Base-by-base conservation (phyloP, 2,888 invertebrate genomes). In the Drosophila colorata region DNA sequence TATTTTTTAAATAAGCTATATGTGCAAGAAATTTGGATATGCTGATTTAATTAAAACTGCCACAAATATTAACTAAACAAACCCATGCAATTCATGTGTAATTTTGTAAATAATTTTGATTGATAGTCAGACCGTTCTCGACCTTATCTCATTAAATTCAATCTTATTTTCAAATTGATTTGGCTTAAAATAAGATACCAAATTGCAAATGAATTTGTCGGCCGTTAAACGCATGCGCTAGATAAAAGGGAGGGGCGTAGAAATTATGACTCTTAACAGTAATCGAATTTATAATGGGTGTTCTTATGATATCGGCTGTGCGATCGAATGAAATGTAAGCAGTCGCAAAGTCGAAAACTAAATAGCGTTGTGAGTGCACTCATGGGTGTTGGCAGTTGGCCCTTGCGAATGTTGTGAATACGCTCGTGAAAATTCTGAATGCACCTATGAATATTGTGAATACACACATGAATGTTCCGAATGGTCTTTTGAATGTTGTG, bases 391-490 rank as follows among this genome's bases (percentile, higher is more conserved):
- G 3, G 0, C 20, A 20, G 3, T 20, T n/a, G n/a, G 20, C 20
- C 2, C 20, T 20, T 20, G 20, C 20, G 20, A 20, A 20, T 40
- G 31, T 38, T 40, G 51, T 63, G 64, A 64, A 48, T 53, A 52
- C 40, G 43, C 41, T 18, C 43, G 46, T 67, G 51, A 67, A 31
- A 47, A 46, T 20, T 47, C 4, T 41, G 47, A 43, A 20, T 44
- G 44, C 35, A 31, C 33, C 13, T 5, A 53, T 43, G 31, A 44
- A 46, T 40, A 38, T n/a, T 46, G 52, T 56, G 48, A 61, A 57
- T 61, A 65, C 59, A 69, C 74, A 69, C 65, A 53, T 70, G 76
- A 66, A 57, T 58, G 47, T 74, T 49, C 41, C 52, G 33, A 53
- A 66, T 60, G 79, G 57, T 41, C 46, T 47, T 64, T 53, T 78